phyloP scores from a whole-genome alignment of 2,797 vertebrate genomes.

The Catostomus latipinnis region DNA sequence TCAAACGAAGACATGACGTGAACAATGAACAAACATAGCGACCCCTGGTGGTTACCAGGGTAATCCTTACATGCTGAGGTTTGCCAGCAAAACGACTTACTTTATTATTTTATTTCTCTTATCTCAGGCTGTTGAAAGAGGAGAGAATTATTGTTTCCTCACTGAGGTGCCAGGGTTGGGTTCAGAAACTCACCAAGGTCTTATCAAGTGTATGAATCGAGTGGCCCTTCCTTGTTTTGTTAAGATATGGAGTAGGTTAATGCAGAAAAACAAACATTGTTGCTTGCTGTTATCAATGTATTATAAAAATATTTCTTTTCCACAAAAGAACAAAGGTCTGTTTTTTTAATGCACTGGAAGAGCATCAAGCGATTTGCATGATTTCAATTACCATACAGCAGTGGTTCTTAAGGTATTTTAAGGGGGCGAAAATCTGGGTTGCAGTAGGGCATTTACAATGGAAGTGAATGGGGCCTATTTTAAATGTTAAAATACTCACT shows the following conservation, averaged over 20 bases:
- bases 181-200: slow-evolving; percentile 49
- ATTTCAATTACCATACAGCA: not conserved
- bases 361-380: not conserved
- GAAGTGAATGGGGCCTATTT: too few relatives aligned
- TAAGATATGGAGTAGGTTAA: slow-evolving; percentile 49
- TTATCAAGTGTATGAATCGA: slow-evolving; percentile 54
- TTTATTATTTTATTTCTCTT: slow-evolving; percentile 52
- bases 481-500: too few relatives aligned
- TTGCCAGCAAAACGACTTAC: slow-evolving; percentile 43
- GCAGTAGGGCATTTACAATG: too few relatives aligned
- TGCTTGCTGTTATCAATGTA: slow-evolving; percentile 23
- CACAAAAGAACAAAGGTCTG: slow-evolving; percentile 3
- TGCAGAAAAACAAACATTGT: slow-evolving; percentile 45
- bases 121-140: slow-evolving; percentile 50
- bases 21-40: too few relatives aligned
- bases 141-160: slow-evolving; percentile 54
- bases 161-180: slow-evolving; percentile 41
- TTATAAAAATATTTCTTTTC: slow-evolving; percentile 26
- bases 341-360: not conserved
- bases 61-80: not conserved
- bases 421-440: too few relatives aligned
- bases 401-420: too few relatives aligned
- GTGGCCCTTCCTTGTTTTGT: slow-evolving; percentile 54
- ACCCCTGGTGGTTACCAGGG: too few relatives aligned
- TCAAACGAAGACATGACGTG: too few relatives aligned